A percentile compares a stretch with the other conserved stretches of the same genome.
Evolutionary conservation across 2,797 vertebrate species (phyloP).

Genomic region (Lates japonicus): DNA sequence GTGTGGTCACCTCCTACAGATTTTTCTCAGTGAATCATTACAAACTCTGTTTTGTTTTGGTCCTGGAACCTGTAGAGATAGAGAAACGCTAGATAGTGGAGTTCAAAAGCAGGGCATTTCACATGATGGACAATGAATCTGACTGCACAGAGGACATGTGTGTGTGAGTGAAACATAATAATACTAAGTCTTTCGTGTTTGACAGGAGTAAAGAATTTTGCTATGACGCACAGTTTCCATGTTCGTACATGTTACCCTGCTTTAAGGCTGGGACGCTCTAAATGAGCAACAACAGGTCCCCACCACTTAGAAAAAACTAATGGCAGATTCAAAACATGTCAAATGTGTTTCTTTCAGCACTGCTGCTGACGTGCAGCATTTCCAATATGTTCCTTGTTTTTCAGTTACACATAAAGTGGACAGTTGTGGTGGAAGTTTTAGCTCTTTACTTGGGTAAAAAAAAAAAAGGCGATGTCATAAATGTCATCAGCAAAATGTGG

Average conservation of each 20-base stretch:
- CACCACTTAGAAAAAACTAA: constrained; percentile 10
- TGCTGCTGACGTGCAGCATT: not conserved
- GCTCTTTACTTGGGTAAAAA: not conserved
- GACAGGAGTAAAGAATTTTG: constrained; percentile 44
- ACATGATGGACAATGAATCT: constrained; percentile 9
- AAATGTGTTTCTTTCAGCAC: not conserved
- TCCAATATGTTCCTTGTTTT: not conserved
- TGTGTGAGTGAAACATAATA: constrained; percentile 1
- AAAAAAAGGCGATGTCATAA: not conserved
- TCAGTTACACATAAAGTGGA: not conserved
- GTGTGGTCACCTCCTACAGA: constrained; percentile 46
- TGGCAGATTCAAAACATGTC: not conserved
- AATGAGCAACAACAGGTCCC: constrained; percentile 30
- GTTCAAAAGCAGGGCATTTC: constrained; percentile 35
- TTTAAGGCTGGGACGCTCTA: constrained; percentile 25
- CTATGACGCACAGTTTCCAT: constrained; percentile 47
- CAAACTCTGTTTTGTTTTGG: constrained; percentile 46
- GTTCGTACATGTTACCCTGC: constrained; percentile 60
- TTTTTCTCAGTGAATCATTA: constrained; percentile 38
- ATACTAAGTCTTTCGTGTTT: constrained; percentile 16
- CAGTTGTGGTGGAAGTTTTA: not conserved
- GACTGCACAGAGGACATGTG: not conserved
- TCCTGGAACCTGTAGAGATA: constrained; percentile 7
- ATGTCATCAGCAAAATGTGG: not conserved
- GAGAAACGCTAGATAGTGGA: not conserved